Conservation (phyloP, 1,140 invertebrate species). For the Magallana angulata region DNA sequence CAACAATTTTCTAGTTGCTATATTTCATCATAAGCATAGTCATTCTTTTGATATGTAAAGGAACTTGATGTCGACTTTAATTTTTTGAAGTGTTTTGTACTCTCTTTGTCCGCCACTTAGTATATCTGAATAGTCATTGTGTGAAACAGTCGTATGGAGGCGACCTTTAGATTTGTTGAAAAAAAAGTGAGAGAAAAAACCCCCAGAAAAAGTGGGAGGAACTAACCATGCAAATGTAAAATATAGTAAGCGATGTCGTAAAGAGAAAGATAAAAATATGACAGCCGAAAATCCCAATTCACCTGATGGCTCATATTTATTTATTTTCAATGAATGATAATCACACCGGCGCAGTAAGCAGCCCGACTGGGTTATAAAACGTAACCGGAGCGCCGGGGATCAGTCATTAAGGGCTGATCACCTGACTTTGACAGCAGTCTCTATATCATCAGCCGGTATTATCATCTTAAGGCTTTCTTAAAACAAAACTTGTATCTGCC, state of each 20-base stretch:
- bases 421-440: background rate
- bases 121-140: too few relatives aligned
- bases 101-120: too few relatives aligned
- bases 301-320: background rate
- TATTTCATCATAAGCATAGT: too few relatives aligned
- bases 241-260: background rate
- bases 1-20: too few relatives aligned
- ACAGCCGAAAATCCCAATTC: constrained; percentile 8
- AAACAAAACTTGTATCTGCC: background rate
- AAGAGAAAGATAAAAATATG: constrained; percentile 8
- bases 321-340: constrained; percentile 31
- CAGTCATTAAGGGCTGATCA: constrained; percentile 3
- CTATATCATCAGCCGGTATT: background rate
- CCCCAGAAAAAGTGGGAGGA: background rate
- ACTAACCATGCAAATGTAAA: background rate
- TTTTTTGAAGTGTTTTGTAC: too few relatives aligned
- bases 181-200: too few relatives aligned
- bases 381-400: background rate
- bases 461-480: background rate
- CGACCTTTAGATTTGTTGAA: too few relatives aligned
- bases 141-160: too few relatives aligned
- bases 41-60: too few relatives aligned
- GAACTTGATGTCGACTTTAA: too few relatives aligned
- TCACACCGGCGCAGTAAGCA: background rate
- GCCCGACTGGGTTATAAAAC: background rate